These are phyloP conservation scores for Pristionchus mayeri DNA, from an alignment of 2,888 invertebrate genomes.

Conservation along the genomic window DNA sequence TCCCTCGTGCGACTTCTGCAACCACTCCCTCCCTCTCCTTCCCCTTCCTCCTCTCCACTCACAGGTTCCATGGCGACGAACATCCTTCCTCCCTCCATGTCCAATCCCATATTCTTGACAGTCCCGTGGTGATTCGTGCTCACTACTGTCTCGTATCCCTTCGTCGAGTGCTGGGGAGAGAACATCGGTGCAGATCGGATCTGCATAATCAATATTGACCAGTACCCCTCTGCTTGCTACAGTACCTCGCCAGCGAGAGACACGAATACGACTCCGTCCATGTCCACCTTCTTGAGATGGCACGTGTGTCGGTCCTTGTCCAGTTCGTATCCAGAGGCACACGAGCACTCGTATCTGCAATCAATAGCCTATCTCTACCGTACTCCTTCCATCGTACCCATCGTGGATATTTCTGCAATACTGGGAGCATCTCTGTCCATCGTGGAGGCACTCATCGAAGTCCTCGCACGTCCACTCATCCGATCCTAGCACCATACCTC, in stretches of 20 bases:
- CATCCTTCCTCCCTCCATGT: not conserved
- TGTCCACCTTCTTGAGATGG: conserved; percentile 51
- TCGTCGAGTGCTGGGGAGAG: conserved; percentile 18
- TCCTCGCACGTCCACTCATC: conserved; percentile 95
- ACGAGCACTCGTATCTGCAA: conserved; percentile 58
- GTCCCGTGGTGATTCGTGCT: conserved; percentile 45
- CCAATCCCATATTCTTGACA: conserved; percentile 35
- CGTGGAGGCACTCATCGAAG: conserved; percentile 52
- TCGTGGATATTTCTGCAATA: conserved; percentile 49
- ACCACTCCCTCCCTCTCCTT: not conserved
- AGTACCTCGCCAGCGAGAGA: conserved; percentile 49
- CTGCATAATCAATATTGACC: conserved; percentile 22
- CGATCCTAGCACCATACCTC: conserved; percentile 94
- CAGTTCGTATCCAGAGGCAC: conserved; percentile 62
- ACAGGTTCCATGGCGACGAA: conserved; percentile 44
- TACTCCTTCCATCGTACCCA: conserved; percentile 42
- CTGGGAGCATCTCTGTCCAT: conserved; percentile 49
- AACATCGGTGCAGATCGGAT: conserved; percentile 46
- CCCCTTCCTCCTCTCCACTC: conserved; percentile 6
- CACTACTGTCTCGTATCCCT: conserved; percentile 37
- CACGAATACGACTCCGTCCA: conserved; percentile 38
- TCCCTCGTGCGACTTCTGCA: conserved; percentile 50
- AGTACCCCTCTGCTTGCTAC: not conserved
- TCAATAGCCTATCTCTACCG: not conserved
- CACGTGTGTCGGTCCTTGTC: conserved; percentile 59